Evolutionary conservation across 2,113 vertebrate species (phyloP), one percentile per base, ranked within the genome.

Genomic region (Hepsetus odoe): DNA sequence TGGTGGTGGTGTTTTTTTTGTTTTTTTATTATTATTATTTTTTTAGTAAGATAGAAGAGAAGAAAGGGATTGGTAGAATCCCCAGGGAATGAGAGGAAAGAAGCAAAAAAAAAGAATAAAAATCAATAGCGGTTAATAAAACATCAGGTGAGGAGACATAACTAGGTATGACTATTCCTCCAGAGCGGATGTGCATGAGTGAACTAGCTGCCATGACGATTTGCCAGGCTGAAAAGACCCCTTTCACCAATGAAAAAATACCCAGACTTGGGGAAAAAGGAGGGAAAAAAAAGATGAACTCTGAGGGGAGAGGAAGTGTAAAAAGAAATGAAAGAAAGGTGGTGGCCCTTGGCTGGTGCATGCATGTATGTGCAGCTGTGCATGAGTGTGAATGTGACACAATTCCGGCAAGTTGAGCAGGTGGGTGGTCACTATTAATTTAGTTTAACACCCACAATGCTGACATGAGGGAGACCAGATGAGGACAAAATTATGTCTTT

Each of bases 41-140:
- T 7, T 53, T 55, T 30, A 35, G 53, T 72, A 33, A 56, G 38
- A 35, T 53, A 70, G 72, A 55, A 68, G 65, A 30, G 44, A 35
- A 74, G 26, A 71, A 56, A 40, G 69, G 67, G 42, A 69, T 69
- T 56, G 67, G 12, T 3, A 64, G 92, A 91, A 92, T 93, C 92
- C 91, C 93, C 74, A 6, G 92, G 93, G 93, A 84, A 88, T 95
- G 85, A 88, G 83, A 76, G 24, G 40, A 69, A 76, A 56, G 49
- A 30, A 62, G 20, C 13, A 44, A 10, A 11, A 72, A 73, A 91
- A 90, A 90, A 84, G 85, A 85, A 88, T 80, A 83, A 96, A 97
- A 98, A 98, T 98, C 96, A 97, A 98, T 96, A 95, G 91, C 90
- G 91, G 93, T 97, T 98, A 98, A 98, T 98, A 98, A 98, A 98